A percentile compares a stretch with the other conserved stretches of the same genome.
Conservation (phyloP, 2,888 invertebrate genomes). For the Sminthurinus aureus region DNA sequence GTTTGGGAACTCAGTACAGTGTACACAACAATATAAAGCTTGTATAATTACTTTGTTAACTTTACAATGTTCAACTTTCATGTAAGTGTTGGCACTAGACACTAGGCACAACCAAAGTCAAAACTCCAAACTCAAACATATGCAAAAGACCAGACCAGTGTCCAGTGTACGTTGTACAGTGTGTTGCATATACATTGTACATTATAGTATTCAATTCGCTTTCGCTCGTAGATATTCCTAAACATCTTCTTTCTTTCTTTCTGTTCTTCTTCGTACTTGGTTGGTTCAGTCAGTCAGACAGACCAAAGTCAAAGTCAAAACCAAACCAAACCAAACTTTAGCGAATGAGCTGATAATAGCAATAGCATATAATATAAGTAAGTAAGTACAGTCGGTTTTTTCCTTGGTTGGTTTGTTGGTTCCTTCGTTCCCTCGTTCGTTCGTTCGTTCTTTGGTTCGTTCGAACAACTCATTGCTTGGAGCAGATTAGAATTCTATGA, state of each 20-base stretch:
- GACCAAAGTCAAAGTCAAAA: background rate
- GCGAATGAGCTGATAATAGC: constrained; percentile 42
- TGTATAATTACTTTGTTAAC: constrained; percentile 42
- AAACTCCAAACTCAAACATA: constrained; percentile 9
- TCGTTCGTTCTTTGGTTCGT: background rate
- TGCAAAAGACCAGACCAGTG: background rate
- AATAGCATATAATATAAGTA: background rate
- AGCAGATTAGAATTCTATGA: constrained; percentile 40
- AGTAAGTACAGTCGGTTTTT: constrained; percentile 32
- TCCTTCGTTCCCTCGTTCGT: constrained; percentile 1
- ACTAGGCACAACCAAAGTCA: background rate
- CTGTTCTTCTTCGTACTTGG: background rate
- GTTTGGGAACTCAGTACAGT: constrained; percentile 34
- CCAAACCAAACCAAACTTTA: constrained; percentile 30
- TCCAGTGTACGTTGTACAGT: background rate
- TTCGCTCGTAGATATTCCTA: background rate
- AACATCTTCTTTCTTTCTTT: background rate
- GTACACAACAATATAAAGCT: constrained; percentile 36
- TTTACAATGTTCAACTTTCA: constrained; percentile 24
- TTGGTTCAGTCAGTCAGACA: no score
- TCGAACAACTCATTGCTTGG: constrained; percentile 36
- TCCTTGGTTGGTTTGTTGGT: background rate
- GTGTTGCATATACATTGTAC: constrained; percentile 1
- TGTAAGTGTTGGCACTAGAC: background rate
- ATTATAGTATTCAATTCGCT: constrained; percentile 13